Base-by-base conservation (phyloP, 2,888 invertebrate genomes). In the Troglohyphantes excavatus region DNA sequence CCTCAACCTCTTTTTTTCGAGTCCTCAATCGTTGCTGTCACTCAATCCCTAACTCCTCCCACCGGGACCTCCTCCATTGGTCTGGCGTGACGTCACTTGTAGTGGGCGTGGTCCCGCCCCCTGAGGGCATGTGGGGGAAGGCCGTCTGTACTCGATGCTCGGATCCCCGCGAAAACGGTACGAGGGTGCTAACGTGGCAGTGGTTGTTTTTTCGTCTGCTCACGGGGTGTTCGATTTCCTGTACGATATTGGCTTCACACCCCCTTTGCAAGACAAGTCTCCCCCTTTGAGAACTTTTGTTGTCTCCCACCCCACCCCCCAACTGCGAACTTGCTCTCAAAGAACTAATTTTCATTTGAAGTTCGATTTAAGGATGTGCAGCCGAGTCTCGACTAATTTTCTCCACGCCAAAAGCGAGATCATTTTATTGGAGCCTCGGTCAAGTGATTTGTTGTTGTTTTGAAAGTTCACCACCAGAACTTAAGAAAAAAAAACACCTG, bases 121-220 rank as follows among this genome's bases (percentile, higher is more conserved):
- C 29, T 83, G n/a, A 13, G 83, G 73, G 29, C 46, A 65, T 43
- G 79, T 72, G 70, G 70, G 70, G 86, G 33, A 33, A 21, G 68
- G 68, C 68, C 85, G 78, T 79, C 86, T 87, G 72, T 27, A 72
- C 76, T 79, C n/a, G 53, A 63, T 61, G 19, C n/a, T 39, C 29
- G 39, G 68, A 78, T 39, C 79, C 61, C 72, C 21, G 21, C 73
- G 87, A 70, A 89, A 82, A 67, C 67, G 68, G 68, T 76, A 63
- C 76, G 68, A 76, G 88, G 65, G 68, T 82, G 39, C 82, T 27
- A 68, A 67, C 75, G 75, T 75, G 82, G 43, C 33, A 76, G 82
- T 29, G 75, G 76, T 65, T 75, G 68, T 89, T 90, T 70, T 90
- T 78, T 84, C 70, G 81, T 53, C 75, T 81, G 79, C 63, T 21